A percentile compares a stretch with the other conserved stretches of the same genome.
Evolutionary conservation across 2,797 vertebrate genomes (phyloP).

Genomic region (Simalia tracyae): DNA sequence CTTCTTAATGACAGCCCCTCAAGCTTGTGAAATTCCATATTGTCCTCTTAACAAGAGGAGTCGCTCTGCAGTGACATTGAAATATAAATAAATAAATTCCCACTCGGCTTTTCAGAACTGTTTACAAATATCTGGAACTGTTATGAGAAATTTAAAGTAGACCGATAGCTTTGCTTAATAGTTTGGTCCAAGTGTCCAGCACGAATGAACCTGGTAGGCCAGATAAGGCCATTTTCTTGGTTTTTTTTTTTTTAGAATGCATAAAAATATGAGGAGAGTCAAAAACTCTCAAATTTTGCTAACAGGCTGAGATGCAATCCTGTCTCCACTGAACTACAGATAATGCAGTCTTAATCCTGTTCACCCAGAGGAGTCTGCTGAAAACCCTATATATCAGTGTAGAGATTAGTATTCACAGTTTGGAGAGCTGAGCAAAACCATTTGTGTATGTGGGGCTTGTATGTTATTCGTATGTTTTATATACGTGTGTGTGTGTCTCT

Average conservation of each 20-base stretch:
- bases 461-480: background rate
- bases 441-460: background rate
- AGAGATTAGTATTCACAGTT: background rate
- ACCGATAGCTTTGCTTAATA: background rate
- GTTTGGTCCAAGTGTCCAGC: background rate
- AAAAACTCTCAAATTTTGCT: no score
- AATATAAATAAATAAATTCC: background rate
- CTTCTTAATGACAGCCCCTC: no score
- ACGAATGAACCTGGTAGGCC: background rate
- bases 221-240: background rate
- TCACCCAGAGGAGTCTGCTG: background rate
- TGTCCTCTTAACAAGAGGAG: background rate
- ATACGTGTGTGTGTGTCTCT: background rate
- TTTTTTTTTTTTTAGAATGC: background rate
- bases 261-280: background rate
- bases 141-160: background rate
- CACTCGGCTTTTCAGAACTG: background rate
- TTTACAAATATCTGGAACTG: background rate
- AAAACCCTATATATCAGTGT: background rate
- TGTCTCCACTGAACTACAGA: background rate
- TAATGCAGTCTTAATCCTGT: background rate
- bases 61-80: no score
- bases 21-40: background rate
- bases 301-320: no score
- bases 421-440: background rate